Conservation (phyloP, 1,140 invertebrate genomes). For the Drosophila punjabiensis region DNA sequence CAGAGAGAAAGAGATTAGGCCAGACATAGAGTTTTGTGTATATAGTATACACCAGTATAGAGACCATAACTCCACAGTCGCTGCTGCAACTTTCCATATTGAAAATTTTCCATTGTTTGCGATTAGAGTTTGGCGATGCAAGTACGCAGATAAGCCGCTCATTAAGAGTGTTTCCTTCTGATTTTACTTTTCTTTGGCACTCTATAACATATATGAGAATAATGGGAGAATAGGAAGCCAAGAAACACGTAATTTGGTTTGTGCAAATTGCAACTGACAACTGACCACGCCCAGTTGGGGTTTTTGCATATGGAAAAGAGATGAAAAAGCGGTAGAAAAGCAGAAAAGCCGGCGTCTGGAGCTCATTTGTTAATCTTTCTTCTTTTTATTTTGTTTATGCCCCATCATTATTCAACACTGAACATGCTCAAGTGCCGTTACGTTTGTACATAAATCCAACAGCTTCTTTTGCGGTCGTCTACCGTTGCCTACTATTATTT, state of each 20-base stretch:
- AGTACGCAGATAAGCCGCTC: constrained; percentile 36
- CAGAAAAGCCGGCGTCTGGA: constrained; percentile 31
- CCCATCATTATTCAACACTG: constrained; percentile 76
- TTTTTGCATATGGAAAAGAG: constrained; percentile 67
- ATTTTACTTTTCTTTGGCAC: constrained; percentile 33
- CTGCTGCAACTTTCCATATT: constrained; percentile 66
- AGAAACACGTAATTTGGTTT: constrained; percentile 60
- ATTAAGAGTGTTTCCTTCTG: constrained; percentile 20
- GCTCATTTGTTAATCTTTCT: constrained; percentile 65
- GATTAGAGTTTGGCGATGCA: constrained; percentile 67
- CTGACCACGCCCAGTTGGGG: constrained; percentile 50
- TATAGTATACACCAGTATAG: constrained; percentile 5
- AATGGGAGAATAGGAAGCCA: constrained; percentile 14
- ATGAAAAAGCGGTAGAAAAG: constrained; percentile 35
- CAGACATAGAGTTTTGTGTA: constrained; percentile 11
- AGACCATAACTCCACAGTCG: constrained; percentile 19
- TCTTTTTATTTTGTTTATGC: constrained; percentile 47
- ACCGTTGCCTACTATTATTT: constrained; percentile 43
- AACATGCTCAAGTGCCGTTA: constrained; percentile 75
- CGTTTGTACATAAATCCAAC: constrained; percentile 53
- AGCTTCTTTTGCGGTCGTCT: constrained; percentile 74
- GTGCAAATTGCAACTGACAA: constrained; percentile 59
- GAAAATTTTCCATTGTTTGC: constrained; percentile 74
- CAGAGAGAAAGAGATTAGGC: constrained; percentile 16
- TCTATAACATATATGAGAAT: background rate